Evolutionary conservation across 1,140 invertebrate genomes (phyloP), one percentile per base, ranked within the genome.

Genomic region (Drosophila kurseongensis): DNA sequence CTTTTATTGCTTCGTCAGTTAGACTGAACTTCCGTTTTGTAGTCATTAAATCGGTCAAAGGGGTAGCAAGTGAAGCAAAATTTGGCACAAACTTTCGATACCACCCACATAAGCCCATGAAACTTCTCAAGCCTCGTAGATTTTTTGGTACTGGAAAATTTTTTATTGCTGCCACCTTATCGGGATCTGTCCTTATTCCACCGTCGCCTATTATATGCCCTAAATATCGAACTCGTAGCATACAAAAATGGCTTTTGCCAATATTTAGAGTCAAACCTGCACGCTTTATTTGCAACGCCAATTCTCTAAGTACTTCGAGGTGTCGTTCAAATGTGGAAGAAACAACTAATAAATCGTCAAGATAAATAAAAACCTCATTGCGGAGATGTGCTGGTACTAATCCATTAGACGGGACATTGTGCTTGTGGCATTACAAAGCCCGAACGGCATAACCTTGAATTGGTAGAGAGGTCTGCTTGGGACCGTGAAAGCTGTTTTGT

Each of bases 311-410:
- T 1, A 44, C 42, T 16, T 18, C 42, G 2, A 44, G 42, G 16
- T 44, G 42, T 2, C 8, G 16, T 3, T 44, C 14, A 16, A 18
- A 44, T 8, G 6, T 27, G 3, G 45, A 8, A 12, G 45, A 27
- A 18, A 48, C 18, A 6, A 48, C 23, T 6, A 48, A 29, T 5
- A 48, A n/a, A 38, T 38, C 51, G 7, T 54, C 51, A 9, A 38
- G 14, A 6, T 54, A 54, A 35, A 54, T 18, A 5, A 52, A 52
- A 9, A 52, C 50, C 13, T 52, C 50, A 8, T 54, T 54, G 4
- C 51, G 38, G 14, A 54, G 16, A 36, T 38, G 13, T 1, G 51
- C 51, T 32, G 51, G 51, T 2, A 54, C 51, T 2, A 54, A 6
- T 54, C 35, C 14, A 54, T 54, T 35, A 54, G 10, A 10, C 47